phyloP scores from a whole-genome alignment of 2,113 vertebrate genomes.

The Muntiacus reevesi region DNA sequence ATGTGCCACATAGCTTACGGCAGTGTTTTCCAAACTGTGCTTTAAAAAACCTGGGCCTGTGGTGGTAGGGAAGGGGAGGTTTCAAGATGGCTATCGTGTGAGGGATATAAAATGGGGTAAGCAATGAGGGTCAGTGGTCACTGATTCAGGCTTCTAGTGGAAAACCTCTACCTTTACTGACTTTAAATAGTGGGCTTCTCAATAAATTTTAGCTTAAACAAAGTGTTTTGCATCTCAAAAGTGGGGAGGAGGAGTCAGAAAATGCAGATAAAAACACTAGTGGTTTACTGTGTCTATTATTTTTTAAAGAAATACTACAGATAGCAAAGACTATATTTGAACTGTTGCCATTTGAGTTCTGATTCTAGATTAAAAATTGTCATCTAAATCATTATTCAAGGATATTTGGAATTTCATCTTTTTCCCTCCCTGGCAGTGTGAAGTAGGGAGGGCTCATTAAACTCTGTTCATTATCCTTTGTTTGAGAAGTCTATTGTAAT shows the following conservation, averaged over 20 bases:
- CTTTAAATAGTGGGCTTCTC: background rate
- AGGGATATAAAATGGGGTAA: background rate
- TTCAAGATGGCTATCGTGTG: background rate
- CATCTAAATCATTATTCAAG: slow-evolving; percentile 32
- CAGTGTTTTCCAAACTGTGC: background rate
- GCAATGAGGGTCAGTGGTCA: too few species aligned
- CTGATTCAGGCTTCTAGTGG: background rate
- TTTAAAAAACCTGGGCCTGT: background rate
- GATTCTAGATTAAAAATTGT: slow-evolving; percentile 5
- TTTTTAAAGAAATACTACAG: background rate
- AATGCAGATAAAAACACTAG: background rate
- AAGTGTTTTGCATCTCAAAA: background rate
- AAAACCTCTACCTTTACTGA: background rate
- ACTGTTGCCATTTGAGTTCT: slow-evolving; percentile 2
- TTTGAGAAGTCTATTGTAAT: background rate
- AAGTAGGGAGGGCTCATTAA: slow-evolving; percentile 21
- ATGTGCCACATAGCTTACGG: background rate
- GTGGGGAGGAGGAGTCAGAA: fast-evolving
- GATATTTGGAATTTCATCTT: background rate
- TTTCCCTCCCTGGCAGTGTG: background rate
- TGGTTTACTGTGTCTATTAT: background rate
- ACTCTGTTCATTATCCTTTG: background rate
- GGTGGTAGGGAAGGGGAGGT: background rate
- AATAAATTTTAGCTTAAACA: background rate
- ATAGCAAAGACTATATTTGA: background rate